Evolutionary conservation across 2,113 vertebrate genomes (phyloP).

Genomic region (Semicossyphus pulcher): DNA sequence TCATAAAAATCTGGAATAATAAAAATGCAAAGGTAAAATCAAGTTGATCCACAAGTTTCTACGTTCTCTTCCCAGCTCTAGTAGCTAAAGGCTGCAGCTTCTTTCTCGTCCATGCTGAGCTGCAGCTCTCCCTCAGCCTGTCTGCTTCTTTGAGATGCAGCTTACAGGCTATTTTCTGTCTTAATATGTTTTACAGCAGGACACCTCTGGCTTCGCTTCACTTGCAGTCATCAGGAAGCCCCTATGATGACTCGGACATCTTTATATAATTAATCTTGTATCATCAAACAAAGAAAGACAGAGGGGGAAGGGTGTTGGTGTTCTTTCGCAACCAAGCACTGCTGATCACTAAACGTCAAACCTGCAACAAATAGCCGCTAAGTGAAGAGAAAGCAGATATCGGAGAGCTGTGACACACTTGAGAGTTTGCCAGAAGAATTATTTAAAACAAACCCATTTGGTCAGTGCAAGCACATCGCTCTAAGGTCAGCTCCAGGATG

Average conservation of each 20-base stretch:
- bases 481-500: not conserved
- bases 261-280: constrained; percentile 9
- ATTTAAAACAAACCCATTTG: constrained; percentile 17
- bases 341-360: too few relatives aligned
- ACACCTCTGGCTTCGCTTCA: constrained; percentile 8
- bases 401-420: constrained; percentile 18
- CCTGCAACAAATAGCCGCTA: too few relatives aligned
- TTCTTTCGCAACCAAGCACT: not conserved
- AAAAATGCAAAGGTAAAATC: too few relatives aligned
- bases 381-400: constrained; percentile 1
- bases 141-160: not conserved
- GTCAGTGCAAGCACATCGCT: not conserved
- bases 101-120: not conserved
- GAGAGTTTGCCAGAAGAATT: constrained; percentile 9
- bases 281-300: not conserved
- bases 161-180: constrained; percentile 43
- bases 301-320: not conserved
- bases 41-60: not conserved
- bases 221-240: constrained; percentile 11
- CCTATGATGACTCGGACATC: not conserved
- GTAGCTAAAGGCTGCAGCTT: too few relatives aligned
- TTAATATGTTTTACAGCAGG: constrained; percentile 40
- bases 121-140: not conserved
- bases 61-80: too few relatives aligned
- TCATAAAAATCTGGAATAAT: too few relatives aligned